Percentiles rank a stretch among this genome's conserved stretches.
These are phyloP conservation scores for Proctacanthus coquilletti DNA, from an alignment of 1,140 invertebrate genomes.

Conservation along the genomic window DNA sequence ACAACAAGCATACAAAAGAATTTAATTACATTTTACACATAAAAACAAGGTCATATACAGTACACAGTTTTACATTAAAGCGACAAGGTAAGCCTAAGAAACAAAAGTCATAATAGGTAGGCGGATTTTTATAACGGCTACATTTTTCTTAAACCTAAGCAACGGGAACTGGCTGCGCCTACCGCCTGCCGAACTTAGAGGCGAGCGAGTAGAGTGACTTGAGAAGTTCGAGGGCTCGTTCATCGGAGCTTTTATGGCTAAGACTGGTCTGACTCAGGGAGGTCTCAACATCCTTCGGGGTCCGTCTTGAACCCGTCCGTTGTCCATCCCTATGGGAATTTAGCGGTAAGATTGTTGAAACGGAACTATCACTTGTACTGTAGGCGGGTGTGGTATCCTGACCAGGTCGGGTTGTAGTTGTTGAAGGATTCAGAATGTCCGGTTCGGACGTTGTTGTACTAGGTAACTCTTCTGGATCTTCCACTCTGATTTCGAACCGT, in stretches of 20 bases:
- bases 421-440: constrained; percentile 8
- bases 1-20: too few species aligned
- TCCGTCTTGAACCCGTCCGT: not conserved
- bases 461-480: constrained; percentile 20
- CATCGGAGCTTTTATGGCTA: constrained; percentile 37
- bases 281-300: constrained; percentile 4
- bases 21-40: too few species aligned
- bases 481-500: constrained; percentile 25
- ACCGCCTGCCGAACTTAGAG: constrained; percentile 41
- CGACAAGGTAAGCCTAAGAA: too few species aligned
- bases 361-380: too few species aligned
- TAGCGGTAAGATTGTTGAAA: not conserved
- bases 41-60: too few species aligned
- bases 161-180: constrained; percentile 8
- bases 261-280: constrained; percentile 3
- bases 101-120: too few species aligned
- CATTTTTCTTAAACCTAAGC: too few species aligned
- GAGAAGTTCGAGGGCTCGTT: constrained; percentile 59
- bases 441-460: constrained; percentile 6
- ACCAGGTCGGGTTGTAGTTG: not conserved
- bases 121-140: too few species aligned
- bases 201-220: constrained; percentile 68
- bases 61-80: too few species aligned
- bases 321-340: not conserved
- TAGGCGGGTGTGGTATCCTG: too few species aligned